A percentile compares a stretch with the other conserved stretches of the same genome.
phyloP scores from a whole-genome alignment of 1,140 invertebrate genomes.

The Saccostrea echinata region DNA sequence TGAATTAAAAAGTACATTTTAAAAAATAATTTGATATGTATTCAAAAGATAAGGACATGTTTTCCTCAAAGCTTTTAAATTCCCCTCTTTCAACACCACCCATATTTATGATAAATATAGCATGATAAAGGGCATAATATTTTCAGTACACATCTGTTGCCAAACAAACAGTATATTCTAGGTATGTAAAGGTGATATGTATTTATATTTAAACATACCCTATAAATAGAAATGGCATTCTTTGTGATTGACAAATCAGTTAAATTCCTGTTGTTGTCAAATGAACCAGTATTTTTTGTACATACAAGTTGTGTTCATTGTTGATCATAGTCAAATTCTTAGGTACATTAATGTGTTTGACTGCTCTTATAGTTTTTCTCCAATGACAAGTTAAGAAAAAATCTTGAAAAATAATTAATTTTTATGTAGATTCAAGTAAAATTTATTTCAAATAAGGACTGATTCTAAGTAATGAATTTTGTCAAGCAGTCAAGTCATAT shows the following conservation, averaged over 20 bases:
- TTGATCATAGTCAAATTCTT: not conserved
- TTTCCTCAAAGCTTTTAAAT: too few species aligned
- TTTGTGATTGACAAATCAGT: constrained; percentile 10
- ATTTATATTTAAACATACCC: not conserved
- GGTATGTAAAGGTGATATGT: not conserved
- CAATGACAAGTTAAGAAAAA: too few species aligned
- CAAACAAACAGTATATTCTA: not conserved
- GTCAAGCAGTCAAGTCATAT: too few species aligned
- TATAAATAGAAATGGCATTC: constrained; percentile 17
- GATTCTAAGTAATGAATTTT: too few species aligned
- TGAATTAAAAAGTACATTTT: too few species aligned
- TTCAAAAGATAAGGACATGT: too few species aligned
- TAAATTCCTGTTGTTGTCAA: not conserved
- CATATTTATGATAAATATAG: not conserved
- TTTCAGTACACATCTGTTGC: not conserved
- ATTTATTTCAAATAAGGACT: too few species aligned
- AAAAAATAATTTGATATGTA: too few species aligned
- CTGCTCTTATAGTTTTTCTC: too few species aligned
- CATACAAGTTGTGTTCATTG: constrained; percentile 4
- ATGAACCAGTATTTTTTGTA: constrained; percentile 21
- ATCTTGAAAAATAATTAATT: too few species aligned
- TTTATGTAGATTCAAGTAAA: too few species aligned
- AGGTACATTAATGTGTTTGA: not conserved
- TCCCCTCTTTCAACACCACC: too few species aligned
- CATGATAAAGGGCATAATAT: constrained; percentile 9